These are phyloP conservation scores for Hassar affinis DNA, from an alignment of 2,113 vertebrate species.

Conservation along the genomic window DNA sequence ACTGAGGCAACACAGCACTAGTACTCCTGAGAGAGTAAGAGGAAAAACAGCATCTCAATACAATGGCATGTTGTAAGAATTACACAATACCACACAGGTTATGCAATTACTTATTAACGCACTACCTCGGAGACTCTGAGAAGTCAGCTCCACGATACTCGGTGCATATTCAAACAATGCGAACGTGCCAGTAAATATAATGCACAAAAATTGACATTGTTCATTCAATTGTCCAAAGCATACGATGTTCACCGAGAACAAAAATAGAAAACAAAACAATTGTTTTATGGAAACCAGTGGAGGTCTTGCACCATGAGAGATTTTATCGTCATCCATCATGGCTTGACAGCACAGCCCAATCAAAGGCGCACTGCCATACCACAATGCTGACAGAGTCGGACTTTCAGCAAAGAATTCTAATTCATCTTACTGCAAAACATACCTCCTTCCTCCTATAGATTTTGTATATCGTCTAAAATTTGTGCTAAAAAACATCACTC, in stretches of 20 bases:
- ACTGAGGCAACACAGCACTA: slow-evolving; percentile 2
- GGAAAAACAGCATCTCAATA: slow-evolving; percentile 28
- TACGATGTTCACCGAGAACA: neutral
- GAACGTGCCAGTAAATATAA: slow-evolving; percentile 30
- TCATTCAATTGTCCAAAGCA: slow-evolving; percentile 8
- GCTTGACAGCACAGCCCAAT: neutral
- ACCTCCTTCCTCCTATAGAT: neutral
- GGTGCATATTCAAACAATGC: slow-evolving; percentile 34
- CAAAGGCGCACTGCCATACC: slow-evolving; percentile 36
- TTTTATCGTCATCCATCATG: slow-evolving; percentile 43
- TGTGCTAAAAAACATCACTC: neutral
- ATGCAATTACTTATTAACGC: neutral
- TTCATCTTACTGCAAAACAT: neutral
- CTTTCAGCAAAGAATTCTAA: neutral
- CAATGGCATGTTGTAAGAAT: slow-evolving; percentile 39
- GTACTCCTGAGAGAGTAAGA: neutral
- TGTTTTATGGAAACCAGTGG: slow-evolving; percentile 9
- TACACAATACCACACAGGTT: slow-evolving; percentile 30
- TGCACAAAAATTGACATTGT: slow-evolving; percentile 21
- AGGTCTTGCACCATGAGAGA: slow-evolving; percentile 14
- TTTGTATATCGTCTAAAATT: neutral
- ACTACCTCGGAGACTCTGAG: slow-evolving; percentile 27
- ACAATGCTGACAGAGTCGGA: slow-evolving; percentile 21
- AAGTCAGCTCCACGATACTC: slow-evolving; percentile 13
- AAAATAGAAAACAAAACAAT: neutral